phyloP scores from a whole-genome alignment of 2,113 vertebrate genomes.

The human (Homo sapiens) region GRCh38 chr2:44824001-44824500 shows the following conservation, averaged over 20 bases:
- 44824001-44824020: too few relatives aligned
- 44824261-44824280: not conserved
- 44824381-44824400: not conserved
- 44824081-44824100: not conserved
- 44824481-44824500: too few relatives aligned
- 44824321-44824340: not conserved
- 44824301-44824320: not conserved
- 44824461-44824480: not conserved
- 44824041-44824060: not conserved
- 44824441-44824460: not conserved
- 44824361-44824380: not conserved
- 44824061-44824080: not conserved
- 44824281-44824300: not conserved
- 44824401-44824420: not conserved
- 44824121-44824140: not conserved
- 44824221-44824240: not conserved
- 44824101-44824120: not conserved
- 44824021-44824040: not conserved
- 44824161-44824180: not conserved
- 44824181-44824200: not conserved
- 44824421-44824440: not conserved
- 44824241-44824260: not conserved
- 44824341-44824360: not conserved
- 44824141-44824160: not conserved
- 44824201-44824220: not conserved